Evolutionary conservation across 2,797 vertebrate genomes (phyloP), one percentile per base, ranked within the genome.

Genomic region (Oophaga sylvatica): DNA sequence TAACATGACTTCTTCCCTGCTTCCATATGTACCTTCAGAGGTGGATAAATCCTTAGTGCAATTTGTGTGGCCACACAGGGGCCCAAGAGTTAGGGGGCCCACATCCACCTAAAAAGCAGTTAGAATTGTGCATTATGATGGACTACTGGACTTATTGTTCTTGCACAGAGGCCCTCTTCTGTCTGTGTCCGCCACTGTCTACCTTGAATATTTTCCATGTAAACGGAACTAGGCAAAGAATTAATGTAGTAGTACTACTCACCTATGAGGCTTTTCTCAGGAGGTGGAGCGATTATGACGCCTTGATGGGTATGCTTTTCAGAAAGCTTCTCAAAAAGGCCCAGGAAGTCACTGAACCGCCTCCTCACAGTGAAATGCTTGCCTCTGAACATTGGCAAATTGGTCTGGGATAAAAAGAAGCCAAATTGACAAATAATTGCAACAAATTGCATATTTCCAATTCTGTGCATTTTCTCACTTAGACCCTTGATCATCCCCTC

Each of bases 231-330:
- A 10, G 17, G 5, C 1, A 73, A 3, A 41, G 41, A 26, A 65
- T 10, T 53, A 0, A 13, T 26, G 41, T 63, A 45, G 63, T 15
- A 15, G 29, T 31, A 26, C 29, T 35, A 81, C 48, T 92, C 90
- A 99, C 98, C 98, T 93, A 99, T 94, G 80, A 99, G 95, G 94
- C 97, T 99, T 92, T 99, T 99, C 93, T 99, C 98, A 0, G 98
- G 98, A 0, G 98, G 97, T 0, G 98, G 98, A 78, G 98, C 98
- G n/a, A 99, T 94, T 0, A 99, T 98, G 89, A 95, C 95, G 48
- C 98, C 98, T 0, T 96, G 97, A 71, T 97, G 97, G 31, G 96
- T 94, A 3, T 99, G 97, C 85, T 99, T 99, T 91, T 99, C 98
- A 0, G 94, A 97, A 4, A 99, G 94, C 92, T 99, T 99, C 93